Base-by-base conservation (phyloP, 2,888 invertebrate genomes). In the Hoplodrina ambigua region DNA sequence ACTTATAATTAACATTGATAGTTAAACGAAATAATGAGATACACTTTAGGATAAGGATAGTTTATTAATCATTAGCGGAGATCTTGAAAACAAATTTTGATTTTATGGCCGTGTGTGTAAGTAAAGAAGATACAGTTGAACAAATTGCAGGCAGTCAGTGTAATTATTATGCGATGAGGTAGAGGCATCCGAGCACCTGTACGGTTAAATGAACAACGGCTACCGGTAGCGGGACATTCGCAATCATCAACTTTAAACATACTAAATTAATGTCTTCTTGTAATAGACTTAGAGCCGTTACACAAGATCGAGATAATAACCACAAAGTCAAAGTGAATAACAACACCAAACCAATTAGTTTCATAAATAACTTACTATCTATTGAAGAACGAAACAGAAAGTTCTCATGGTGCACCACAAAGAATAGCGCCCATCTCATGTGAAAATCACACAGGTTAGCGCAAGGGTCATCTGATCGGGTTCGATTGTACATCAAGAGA, bases 401-500 rank as follows among this genome's bases (percentile, higher is more conserved):
- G 81, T 79, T 76, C 78, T 80, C 81, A 83, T 72, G 72, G 75
- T 64, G 77, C 50, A 78, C 73, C 80, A 80, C 78, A 82, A 84
- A 85, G 83, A 81, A 83, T 81, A 81, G 82, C 81, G 81, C 83
- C 74, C 81, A 82, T 84, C 82, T 82, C 86, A 87, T 86, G 86
- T 86, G 85, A 88, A 88, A 87, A 90, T 91, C 90, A 87, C 87
- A 87, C 85, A 86, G 89, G 92, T 86, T 89, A 87, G 88, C 82
- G 83, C 85, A 64, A 78, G 85, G 93, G 92, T 93, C 93, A 93
- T 91, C 88, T 88, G 93, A 93, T 93, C 89, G 84, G 86, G 88
- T 89, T 89, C 92, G 90, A 91, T 91, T 90, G 89, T 90, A 88
- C 88, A 91, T 92, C 91, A 90, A 87, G 89, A 90, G 92, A 92